Percentiles rank a stretch among this genome's conserved stretches.
phyloP scores from a whole-genome alignment of 35 echinoderm and acorn worm species.

The Acanthaster planci region DNA sequence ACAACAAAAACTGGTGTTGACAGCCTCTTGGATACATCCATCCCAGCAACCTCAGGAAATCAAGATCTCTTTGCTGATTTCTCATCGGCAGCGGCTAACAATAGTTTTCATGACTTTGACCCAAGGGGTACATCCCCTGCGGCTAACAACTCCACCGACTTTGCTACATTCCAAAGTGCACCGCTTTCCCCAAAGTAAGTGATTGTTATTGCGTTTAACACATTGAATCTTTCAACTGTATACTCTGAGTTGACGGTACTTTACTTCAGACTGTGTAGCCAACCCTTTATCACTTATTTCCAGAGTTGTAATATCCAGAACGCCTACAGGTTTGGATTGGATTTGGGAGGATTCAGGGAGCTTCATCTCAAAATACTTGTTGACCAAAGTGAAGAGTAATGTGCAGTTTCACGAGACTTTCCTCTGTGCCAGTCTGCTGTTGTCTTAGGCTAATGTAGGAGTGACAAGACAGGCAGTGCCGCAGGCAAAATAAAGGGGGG shows the following conservation, averaged over 20 bases:
- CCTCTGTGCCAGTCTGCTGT: too few relatives aligned
- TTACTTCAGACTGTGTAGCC: background rate
- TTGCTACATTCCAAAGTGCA: slow-evolving; percentile 72
- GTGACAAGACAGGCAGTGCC: too few relatives aligned
- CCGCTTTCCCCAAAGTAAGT: slow-evolving; percentile 18
- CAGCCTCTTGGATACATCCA: slow-evolving; percentile 48
- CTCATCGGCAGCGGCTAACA: slow-evolving; percentile 67
- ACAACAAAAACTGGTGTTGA: slow-evolving; percentile 11
- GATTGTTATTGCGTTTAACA: background rate
- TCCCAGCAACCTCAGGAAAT: background rate
- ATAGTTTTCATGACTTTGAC: slow-evolving; percentile 88
- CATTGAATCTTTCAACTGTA: background rate
- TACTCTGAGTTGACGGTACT: background rate
- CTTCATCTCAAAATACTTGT: too few relatives aligned
- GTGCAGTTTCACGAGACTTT: too few relatives aligned
- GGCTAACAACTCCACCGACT: slow-evolving; percentile 52
- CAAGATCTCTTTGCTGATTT: slow-evolving; percentile 87
- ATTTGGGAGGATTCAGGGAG: too few relatives aligned
- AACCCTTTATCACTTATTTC: background rate
- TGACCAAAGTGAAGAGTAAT: too few relatives aligned
- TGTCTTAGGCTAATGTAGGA: too few relatives aligned
- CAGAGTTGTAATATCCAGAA: too few relatives aligned
- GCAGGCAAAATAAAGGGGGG: too few relatives aligned
- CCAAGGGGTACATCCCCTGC: slow-evolving; percentile 64
- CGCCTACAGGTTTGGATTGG: too few relatives aligned